Evolutionary conservation across 2,888 invertebrate genomes (phyloP).

Genomic region (Eupithecia pulchellata): DNA sequence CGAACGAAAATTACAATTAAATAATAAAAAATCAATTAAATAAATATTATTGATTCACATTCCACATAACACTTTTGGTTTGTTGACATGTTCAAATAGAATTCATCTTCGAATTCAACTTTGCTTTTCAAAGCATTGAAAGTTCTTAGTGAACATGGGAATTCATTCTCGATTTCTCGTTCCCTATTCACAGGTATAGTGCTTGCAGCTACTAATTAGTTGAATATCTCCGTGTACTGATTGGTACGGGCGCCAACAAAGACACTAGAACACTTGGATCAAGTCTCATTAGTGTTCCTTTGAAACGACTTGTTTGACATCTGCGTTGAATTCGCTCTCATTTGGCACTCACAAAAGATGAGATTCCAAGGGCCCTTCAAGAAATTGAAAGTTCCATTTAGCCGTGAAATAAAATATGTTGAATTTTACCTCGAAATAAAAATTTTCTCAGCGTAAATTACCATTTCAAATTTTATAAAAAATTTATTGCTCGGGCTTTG

Average conservation of each 20-base stretch:
- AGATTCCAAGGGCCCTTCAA: conserved; percentile 51
- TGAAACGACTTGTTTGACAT: conserved; percentile 62
- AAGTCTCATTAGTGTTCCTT: conserved; percentile 62
- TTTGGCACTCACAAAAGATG: conserved; percentile 60
- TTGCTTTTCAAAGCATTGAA: not conserved
- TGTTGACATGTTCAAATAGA: not conserved
- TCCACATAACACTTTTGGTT: no score
- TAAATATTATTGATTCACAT: no score
- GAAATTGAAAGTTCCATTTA: conserved; percentile 54
- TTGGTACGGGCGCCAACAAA: conserved; percentile 46
- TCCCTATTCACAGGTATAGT: conserved; percentile 21
- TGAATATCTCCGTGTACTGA: conserved; percentile 45
- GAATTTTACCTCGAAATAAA: conserved; percentile 32
- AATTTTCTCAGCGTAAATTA: conserved; percentile 28
- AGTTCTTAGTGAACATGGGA: not conserved
- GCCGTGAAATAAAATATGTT: conserved; percentile 42
- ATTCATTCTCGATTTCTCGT: not conserved
- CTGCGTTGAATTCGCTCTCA: conserved; percentile 59
- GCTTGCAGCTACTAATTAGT: conserved; percentile 48
- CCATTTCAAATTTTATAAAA: conserved; percentile 19
- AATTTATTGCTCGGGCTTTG: conserved; percentile 16
- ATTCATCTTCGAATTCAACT: not conserved
- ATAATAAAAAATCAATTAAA: no score
- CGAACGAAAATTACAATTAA: no score
- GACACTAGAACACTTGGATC: conserved; percentile 54